Base-by-base conservation (phyloP, 2,888 invertebrate species). In the Melipona bicolor region DNA sequence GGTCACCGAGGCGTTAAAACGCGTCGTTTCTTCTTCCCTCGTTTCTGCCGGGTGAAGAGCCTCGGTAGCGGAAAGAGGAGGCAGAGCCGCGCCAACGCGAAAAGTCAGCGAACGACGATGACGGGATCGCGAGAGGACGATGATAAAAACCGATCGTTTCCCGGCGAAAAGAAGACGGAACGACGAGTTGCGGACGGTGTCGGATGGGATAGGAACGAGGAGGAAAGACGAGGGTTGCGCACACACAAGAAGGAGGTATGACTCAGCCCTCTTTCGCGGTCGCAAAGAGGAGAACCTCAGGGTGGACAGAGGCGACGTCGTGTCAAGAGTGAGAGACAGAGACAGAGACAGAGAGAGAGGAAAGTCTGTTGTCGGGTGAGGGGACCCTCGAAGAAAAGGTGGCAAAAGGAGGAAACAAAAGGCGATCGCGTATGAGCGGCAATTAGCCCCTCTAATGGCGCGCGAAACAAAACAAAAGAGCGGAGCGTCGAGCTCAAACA, bases 401-500 rank as follows among this genome's bases (percentile, higher is more conserved):
- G 85, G 89, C 87, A 88, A 91, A 90, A 90, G 91, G 88, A 91
- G 91, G 89, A 91, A 92, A 93, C 91, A 93, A 94, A 94, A 93
- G 93, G 92, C 92, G 92, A 93, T 93, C 93, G 92, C 92, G 93
- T 92, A 93, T 93, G 92, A 92, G 92, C 92, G 92, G 92, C 94
- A 94, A 94, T 94, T 94, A 94, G 93, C 91, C 90, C 92, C 90
- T 93, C 94, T 94, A 94, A 94, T 94, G 93, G 93, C 89, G 92
- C 91, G 92, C 92, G 92, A 94, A 93, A 91, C 91, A 93, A 93
- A 93, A 93, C 92, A 93, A 93, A 93, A 92, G 93, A 91, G 89
- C 85, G 84, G 85, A 89, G 88, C 89, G 90, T 88, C 89, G 90
- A 91, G 92, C 91, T 91, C 91, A 90, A 91, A 91, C 91, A 92